A percentile compares a stretch with the other conserved stretches of the same genome.
Conservation (phyloP, 2,113 vertebrate genomes). For the Syrmaticus mikado region DNA sequence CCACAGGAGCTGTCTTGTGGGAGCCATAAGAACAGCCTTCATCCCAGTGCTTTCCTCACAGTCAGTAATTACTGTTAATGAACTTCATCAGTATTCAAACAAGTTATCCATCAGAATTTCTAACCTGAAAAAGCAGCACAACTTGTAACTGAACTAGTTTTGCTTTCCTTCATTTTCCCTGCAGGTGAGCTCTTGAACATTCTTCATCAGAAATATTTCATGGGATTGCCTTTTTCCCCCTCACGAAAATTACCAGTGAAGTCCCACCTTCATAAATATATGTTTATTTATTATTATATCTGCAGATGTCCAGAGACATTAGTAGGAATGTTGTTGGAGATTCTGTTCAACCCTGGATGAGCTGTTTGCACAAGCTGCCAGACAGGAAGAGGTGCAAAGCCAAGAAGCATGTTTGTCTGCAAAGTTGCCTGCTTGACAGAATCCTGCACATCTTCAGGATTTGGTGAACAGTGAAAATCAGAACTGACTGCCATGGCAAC, state of each 20-base stretch:
- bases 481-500: rapidly evolving
- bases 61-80: neutral
- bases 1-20: neutral
- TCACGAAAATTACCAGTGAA: neutral
- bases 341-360: neutral
- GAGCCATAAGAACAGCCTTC: rapidly evolving
- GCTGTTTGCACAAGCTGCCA: neutral
- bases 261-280: neutral
- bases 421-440: neutral
- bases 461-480: neutral
- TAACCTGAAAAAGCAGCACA: neutral
- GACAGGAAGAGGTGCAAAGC: neutral
- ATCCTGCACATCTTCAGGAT: neutral
- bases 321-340: neutral
- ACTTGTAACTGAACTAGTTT: neutral
- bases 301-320: neutral
- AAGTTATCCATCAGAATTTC: neutral
- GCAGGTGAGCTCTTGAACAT: neutral
- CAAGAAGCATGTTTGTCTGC: neutral
- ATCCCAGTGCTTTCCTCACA: neutral
- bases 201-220: neutral
- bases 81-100: neutral
- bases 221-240: neutral
- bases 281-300: neutral
- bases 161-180: neutral